Base-by-base conservation (phyloP, 2,888 invertebrate species). In the Eilema griseolum region DNA sequence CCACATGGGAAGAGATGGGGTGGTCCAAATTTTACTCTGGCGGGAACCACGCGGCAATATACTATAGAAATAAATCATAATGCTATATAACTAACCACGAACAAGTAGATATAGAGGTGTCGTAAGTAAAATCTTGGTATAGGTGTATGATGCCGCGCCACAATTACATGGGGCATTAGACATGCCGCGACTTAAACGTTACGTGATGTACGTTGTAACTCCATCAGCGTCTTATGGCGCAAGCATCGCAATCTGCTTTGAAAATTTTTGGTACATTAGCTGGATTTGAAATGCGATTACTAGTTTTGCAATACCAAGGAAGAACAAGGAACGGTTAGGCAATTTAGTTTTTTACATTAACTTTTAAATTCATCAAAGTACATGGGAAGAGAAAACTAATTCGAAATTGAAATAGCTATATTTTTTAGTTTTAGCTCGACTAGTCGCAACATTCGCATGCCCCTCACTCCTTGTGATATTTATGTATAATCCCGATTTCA, bases 121-220 rank as follows among this genome's bases (percentile, higher is more conserved):
- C 56, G 72, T 66, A 81, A 83, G 71, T 52, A 66, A 75, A 67
- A 70, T 61, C 46, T 23, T 66, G 26, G 57, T 62, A 69, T 56
- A 16, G 56, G 64, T 57, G 33, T 59, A 66, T 41, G 56, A 71
- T 69, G 76, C 71, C 73, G 70, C 72, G 70, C 61, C 60, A 66
- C 74, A 77, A 82, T 82, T 83, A 82, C 71, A 73, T 66, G 77
- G 69, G 74, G 61, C 83, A 81, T 82, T 81, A 81, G 79, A 61
- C 52, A 61, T 61, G 31, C 60, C 31, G 63, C 66, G 74, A 71
- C 72, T 71, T 66, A 46, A 61, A 67, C 52, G 76, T 81, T 80
- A 78, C 75, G 76, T 75, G 75, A 65, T 66, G 62, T 61, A 71
- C 69, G 63, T 52, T 76, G 72, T 71, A 62, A 57, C 63, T 67